Conservation (phyloP, 2,797 vertebrate species). For the Hipposideros larvatus region DNA sequence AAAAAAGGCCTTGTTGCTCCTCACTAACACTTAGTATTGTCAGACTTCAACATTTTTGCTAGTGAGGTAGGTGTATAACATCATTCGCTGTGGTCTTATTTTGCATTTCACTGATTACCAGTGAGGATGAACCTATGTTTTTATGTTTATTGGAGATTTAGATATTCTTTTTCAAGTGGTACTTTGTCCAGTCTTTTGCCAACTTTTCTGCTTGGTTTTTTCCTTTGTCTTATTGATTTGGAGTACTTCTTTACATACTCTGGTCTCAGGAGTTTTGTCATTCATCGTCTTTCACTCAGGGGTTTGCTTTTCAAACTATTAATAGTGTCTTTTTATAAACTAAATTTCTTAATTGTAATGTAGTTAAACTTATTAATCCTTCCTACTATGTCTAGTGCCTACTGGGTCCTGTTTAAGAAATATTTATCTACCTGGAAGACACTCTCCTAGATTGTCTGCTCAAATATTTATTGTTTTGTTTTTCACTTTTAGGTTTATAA, state of each 20-base stretch:
- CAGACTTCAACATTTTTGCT: not conserved
- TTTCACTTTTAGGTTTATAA: not conserved
- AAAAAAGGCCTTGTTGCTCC: not conserved
- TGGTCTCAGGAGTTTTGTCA: not conserved
- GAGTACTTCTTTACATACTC: not conserved
- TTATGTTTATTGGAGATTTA: not conserved
- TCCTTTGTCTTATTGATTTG: not conserved
- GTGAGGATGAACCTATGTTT: not conserved
- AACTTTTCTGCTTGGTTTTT: not conserved
- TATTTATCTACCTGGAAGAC: not conserved
- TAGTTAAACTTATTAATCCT: not conserved
- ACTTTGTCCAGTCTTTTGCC: not conserved
- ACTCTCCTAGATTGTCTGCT: not conserved
- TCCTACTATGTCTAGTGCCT: not conserved
- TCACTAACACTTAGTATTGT: not conserved
- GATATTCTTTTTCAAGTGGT: not conserved
- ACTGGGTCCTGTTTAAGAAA: not conserved
- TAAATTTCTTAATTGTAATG: not conserved
- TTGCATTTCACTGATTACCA: not conserved
- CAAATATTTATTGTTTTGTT: not conserved
- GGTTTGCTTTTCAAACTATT: not conserved
- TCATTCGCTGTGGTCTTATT: not conserved
- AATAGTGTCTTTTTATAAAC: not conserved
- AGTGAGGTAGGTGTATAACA: not conserved
- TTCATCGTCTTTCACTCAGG: not conserved